Evolutionary conservation across 1,140 invertebrate species (phyloP).

Genomic region (Plectus sambesii): DNA sequence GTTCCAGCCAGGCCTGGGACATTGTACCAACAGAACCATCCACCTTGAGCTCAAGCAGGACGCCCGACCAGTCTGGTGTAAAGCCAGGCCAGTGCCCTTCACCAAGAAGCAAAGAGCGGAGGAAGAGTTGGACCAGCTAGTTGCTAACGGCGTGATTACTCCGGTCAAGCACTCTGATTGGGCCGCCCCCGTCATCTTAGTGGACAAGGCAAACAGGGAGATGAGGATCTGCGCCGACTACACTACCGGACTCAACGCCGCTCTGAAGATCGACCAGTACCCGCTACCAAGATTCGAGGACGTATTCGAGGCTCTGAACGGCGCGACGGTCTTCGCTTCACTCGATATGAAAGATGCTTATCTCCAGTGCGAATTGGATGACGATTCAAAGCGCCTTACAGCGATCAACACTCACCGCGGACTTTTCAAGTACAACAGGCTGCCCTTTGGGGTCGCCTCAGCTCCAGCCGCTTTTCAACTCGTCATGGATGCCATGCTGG

Average conservation of each 20-base stretch:
- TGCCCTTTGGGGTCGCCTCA: slow-evolving; percentile 50
- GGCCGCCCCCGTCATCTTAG: slow-evolving; percentile 47
- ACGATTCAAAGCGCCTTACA: slow-evolving; percentile 25
- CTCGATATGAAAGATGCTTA: slow-evolving; percentile 37
- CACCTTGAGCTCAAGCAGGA: slow-evolving; percentile 6
- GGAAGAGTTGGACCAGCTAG: slow-evolving; percentile 21
- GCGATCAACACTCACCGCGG: slow-evolving; percentile 30
- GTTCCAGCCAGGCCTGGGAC: slow-evolving; percentile 10
- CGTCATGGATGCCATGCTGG: slow-evolving; percentile 47
- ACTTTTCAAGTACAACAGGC: slow-evolving; percentile 25
- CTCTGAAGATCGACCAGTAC: slow-evolving; percentile 19
- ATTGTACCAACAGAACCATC: slow-evolving; percentile 13
- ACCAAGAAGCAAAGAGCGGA: slow-evolving; percentile 4
- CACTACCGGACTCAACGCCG: slow-evolving; percentile 35
- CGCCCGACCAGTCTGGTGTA: slow-evolving; percentile 13
- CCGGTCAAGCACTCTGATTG: slow-evolving; percentile 45
- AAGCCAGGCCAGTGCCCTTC: slow-evolving; percentile 11
- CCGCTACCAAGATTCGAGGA: slow-evolving; percentile 39
- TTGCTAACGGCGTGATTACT: slow-evolving; percentile 37
- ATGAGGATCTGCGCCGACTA: slow-evolving; percentile 47
- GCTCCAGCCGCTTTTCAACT: slow-evolving; percentile 52
- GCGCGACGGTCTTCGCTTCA: slow-evolving; percentile 33
- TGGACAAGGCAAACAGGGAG: slow-evolving; percentile 44
- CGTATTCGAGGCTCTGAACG: slow-evolving; percentile 28
- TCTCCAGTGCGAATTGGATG: slow-evolving; percentile 29